Evolutionary conservation across 1,140 invertebrate species (phyloP).

Genomic region (Bombyx mandarina): DNA sequence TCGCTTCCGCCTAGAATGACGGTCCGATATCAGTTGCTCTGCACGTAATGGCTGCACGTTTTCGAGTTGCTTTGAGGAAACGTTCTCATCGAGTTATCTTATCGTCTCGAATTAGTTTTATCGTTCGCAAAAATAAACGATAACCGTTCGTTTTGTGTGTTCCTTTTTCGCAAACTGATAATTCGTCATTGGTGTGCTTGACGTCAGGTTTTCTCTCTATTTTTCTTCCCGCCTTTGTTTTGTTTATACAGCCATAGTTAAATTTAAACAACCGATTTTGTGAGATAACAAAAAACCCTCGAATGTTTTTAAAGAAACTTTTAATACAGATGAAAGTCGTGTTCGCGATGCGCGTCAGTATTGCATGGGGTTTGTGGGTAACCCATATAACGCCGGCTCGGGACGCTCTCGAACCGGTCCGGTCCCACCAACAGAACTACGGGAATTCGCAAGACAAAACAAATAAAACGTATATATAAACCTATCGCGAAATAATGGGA

Average conservation of each 20-base stretch:
- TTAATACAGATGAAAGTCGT: background rate
- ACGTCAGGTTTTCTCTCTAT: slow-evolving; percentile 7
- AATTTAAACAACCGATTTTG: too few relatives aligned
- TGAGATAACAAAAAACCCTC: background rate
- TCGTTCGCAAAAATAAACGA: slow-evolving; percentile 27
- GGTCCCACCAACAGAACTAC: too few relatives aligned
- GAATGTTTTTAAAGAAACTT: background rate
- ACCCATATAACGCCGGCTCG: slow-evolving; percentile 47
- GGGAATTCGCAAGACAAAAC: too few relatives aligned
- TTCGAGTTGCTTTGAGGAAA: slow-evolving; percentile 28
- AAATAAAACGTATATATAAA: too few relatives aligned
- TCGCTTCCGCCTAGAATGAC: slow-evolving; percentile 30
- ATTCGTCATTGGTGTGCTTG: slow-evolving; percentile 21
- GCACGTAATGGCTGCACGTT: slow-evolving; percentile 2
- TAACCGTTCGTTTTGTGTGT: slow-evolving; percentile 13
- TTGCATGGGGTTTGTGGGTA: slow-evolving; percentile 65
- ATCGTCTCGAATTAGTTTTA: slow-evolving; percentile 24
- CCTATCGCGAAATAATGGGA: too few relatives aligned
- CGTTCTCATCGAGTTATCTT: slow-evolving; percentile 25
- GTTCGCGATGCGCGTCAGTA: slow-evolving; percentile 25
- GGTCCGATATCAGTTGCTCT: slow-evolving; percentile 21
- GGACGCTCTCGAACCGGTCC: slow-evolving; percentile 29
- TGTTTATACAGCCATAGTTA: background rate
- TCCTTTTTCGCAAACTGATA: slow-evolving; percentile 25
- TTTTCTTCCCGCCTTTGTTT: slow-evolving; percentile 3